Base-by-base conservation (phyloP, 2,113 vertebrate species). In the Barbus barbus region DNA sequence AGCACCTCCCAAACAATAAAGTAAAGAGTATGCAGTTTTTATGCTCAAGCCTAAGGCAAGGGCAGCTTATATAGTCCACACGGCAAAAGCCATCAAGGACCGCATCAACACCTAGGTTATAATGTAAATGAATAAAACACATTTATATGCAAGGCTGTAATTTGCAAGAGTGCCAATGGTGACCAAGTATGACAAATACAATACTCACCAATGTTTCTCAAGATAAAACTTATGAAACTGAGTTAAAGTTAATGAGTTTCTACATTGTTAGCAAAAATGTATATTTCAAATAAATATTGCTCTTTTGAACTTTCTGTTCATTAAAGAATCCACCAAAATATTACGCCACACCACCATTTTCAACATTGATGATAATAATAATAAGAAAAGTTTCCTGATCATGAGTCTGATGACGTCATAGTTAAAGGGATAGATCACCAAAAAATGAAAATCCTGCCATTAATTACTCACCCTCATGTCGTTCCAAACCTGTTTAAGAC, bases 31-130 rank as follows among this genome's bases (percentile, higher is more conserved):
- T 82, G 73, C 72, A 58, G 58, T 56, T 46, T 79, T 78, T 81
- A 81, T 78, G 28, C n/a, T 44, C 79, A 84, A 48, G 72, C 85
- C 77, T 77, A 2, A 44, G 88, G 86, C 86, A 88, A 87, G 83
- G 85, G 83, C 84, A 84, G 58, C 58, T 78, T 84, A 28, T 82
- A 28, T 67, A 63, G 28, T 78, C 72, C 38, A 77, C 79, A 76
- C 31, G 77, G 76, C 56, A 82, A 65, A 83, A 87, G 71, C 77
- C 76, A 79, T 88, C 63, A 82, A 65, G 78, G 18, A n/a, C 38
- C 73, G 48, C 38, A 74, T 80, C 58, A 75, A 61, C 58, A 78
- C 48, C 46, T 61, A 31, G 24, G 65, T 83, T 14, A 56, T 53
- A 16, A 56, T 74, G 4, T 28, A 46, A 33, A 33, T n/a, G n/a